These are phyloP conservation scores for Rostratula benghalensis DNA, from an alignment of 2,113 vertebrate genomes.

Conservation along the genomic window DNA sequence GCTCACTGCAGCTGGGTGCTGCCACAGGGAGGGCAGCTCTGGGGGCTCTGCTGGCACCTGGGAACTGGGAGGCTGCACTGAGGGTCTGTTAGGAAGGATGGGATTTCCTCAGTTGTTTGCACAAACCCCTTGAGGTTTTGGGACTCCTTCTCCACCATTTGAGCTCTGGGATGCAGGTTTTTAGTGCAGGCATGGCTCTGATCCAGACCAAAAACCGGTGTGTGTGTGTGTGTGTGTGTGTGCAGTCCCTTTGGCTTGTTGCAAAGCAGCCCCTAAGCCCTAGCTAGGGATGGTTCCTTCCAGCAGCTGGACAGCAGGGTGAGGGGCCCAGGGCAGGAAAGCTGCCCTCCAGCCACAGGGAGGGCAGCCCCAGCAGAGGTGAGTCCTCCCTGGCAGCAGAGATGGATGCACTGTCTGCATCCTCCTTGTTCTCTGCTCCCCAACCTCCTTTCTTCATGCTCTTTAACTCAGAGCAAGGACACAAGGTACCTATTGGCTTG, in stretches of 20 bases:
- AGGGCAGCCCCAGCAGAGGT: neutral
- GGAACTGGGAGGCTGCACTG: too few relatives aligned
- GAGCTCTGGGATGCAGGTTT: neutral
- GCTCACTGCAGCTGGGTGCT: neutral
- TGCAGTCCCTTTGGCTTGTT: neutral
- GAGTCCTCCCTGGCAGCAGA: neutral
- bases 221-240: neutral
- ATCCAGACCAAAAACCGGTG: neutral
- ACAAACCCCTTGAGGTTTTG: neutral
- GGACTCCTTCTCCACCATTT: neutral
- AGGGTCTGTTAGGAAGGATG: neutral
- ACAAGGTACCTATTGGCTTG: slow-evolving; percentile 26
- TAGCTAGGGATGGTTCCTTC: neutral
- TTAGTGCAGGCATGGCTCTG: neutral
- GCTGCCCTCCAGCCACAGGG: neutral
- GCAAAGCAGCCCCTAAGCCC: neutral
- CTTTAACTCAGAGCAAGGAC: neutral
- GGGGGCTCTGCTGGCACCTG: neutral
- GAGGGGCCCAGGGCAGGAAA: neutral
- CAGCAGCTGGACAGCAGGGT: neutral
- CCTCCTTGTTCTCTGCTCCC: neutral
- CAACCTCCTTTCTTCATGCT: neutral
- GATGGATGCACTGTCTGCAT: rapidly evolving
- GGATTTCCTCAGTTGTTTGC: neutral
- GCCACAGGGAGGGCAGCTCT: neutral